Percentiles rank a stretch among this genome's conserved stretches.
Evolutionary conservation across 2,797 vertebrate genomes (phyloP).

Genomic region (Danio jaintianensis): DNA sequence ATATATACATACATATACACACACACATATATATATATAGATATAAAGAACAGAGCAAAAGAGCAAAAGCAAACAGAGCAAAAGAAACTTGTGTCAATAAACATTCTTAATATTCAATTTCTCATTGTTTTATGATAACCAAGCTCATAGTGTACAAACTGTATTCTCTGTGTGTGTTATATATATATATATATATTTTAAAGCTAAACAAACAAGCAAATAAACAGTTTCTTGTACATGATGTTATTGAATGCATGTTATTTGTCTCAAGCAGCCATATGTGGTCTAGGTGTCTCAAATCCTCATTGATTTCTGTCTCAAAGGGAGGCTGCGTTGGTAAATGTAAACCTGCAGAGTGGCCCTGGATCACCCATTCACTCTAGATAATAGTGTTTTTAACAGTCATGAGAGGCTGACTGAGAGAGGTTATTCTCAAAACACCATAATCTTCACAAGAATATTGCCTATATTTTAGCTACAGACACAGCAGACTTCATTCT

Average conservation of each 20-base stretch:
- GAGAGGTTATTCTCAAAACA: slow-evolving; percentile 25
- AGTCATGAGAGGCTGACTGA: slow-evolving; percentile 9
- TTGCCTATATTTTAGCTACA: slow-evolving; percentile 16
- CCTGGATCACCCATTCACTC: slow-evolving; percentile 34
- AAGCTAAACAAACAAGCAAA: too few relatives aligned
- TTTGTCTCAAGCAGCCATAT: not conserved
- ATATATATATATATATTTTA: too few relatives aligned
- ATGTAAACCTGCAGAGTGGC: slow-evolving; percentile 21
- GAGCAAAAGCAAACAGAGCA: too few relatives aligned
- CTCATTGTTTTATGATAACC: too few relatives aligned
- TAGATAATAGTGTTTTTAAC: slow-evolving; percentile 47
- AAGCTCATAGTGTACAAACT: too few relatives aligned
- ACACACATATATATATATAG: too few relatives aligned
- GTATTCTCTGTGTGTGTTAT: too few relatives aligned
- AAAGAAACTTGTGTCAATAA: too few relatives aligned
- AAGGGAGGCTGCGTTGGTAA: not conserved
- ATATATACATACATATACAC: too few relatives aligned
- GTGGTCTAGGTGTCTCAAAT: not conserved
- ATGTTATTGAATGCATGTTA: not conserved
- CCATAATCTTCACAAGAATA: slow-evolving; percentile 29
- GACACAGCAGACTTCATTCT: slow-evolving; percentile 1
- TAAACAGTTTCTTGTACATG: not conserved
- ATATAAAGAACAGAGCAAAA: too few relatives aligned
- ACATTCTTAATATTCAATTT: too few relatives aligned
- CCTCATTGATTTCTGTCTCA: slow-evolving; percentile 30